Evolutionary conservation across 2,797 vertebrate species (phyloP), one percentile per base, ranked within the genome.

Genomic region (Eospalax fontanierii): DNA sequence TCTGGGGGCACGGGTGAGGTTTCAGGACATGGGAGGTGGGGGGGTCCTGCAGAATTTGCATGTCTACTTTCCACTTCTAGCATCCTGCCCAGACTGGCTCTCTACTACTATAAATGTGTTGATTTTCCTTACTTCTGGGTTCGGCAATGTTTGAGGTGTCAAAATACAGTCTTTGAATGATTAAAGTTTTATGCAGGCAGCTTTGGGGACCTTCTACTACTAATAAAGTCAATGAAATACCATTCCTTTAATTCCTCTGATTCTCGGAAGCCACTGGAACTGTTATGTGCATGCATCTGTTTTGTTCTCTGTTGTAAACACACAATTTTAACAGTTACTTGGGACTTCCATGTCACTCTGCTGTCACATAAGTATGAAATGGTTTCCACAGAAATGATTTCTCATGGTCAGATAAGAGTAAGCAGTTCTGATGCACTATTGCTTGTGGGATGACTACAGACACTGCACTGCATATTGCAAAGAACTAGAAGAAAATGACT

Each of bases 151-250:
- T 90, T 63, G 75, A 95, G 43, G 83, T 88, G 70, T 22, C 81
- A 90, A 89, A 92, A 59, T 43, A 1, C 71, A 84, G 70, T 89
- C 54, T 94, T 93, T 78, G 57, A 96, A 86, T 93, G 94, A 96
- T 87, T 89, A 95, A 91, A 95, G 40, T 71, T 89, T 91, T 96
- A 76, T 81, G 80, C 78, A 63, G 75, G 59, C 50, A 76, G 73
- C 63, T 70, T 93, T 84, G 61, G 65, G 90, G 81, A 85, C 26
- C 38, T 91, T 95, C 94, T 85, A 46, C 21, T 59, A 21, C 33
- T 90, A 93, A 93, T 92, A 93, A 94, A 96, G 68, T 22, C 68
- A 84, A 35, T 35, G 73, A 96, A 93, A 95, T 83, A 92, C 18
- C 71, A 11, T 93, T 87, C 61, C 71, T 95, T 80, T 92, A 87